Evolutionary conservation across 2,113 vertebrate genomes (phyloP).

Genomic region (Phocoena phocoena): DNA sequence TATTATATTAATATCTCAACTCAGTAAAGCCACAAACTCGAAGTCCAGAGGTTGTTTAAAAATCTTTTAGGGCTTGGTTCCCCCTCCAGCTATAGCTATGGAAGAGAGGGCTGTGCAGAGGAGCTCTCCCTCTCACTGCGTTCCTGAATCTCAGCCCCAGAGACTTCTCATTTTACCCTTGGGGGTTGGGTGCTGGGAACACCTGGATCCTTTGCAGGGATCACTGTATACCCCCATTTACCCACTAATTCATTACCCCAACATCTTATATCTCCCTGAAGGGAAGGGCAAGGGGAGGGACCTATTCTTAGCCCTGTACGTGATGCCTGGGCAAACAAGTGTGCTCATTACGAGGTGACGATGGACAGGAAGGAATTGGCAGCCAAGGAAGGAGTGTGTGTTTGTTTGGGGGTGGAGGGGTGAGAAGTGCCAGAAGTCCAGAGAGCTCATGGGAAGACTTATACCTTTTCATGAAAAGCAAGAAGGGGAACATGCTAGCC

Average conservation of each 20-base stretch:
- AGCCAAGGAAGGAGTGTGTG: conserved; percentile 38
- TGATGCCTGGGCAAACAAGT: conserved; percentile 54
- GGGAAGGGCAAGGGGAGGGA: background rate
- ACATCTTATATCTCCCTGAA: background rate
- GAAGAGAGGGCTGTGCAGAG: background rate
- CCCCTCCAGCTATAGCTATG: background rate
- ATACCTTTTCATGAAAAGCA: background rate
- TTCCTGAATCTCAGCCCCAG: background rate
- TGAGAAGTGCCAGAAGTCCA: background rate
- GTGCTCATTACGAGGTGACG: conserved; percentile 59
- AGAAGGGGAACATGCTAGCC: background rate
- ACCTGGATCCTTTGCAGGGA: background rate
- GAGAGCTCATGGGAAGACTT: background rate
- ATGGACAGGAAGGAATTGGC: conserved; percentile 62
- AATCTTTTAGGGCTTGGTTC: background rate
- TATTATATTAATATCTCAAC: conserved; percentile 1
- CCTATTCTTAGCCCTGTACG: conserved; percentile 44
- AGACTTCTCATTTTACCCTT: background rate
- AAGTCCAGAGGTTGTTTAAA: background rate
- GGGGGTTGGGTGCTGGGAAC: background rate
- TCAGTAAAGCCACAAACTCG: background rate
- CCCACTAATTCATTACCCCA: background rate
- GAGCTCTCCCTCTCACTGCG: background rate
- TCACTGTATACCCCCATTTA: background rate
- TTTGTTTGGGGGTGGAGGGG: conserved; percentile 11